These are phyloP conservation scores for Enoplosus armatus DNA, from an alignment of 2,797 vertebrate species.

Conservation along the genomic window DNA sequence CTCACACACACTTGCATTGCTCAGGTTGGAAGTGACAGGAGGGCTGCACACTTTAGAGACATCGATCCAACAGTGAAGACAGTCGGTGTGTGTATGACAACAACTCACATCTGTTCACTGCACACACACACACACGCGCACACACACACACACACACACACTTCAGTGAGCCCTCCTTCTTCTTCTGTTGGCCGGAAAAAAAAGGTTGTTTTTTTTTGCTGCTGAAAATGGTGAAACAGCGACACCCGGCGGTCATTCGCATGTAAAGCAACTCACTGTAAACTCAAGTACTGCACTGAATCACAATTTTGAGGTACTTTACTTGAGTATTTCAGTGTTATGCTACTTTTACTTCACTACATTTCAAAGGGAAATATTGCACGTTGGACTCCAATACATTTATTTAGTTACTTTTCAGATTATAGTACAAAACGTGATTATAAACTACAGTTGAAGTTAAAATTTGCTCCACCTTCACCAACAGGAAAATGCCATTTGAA, in stretches of 20 bases:
- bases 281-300: too few species aligned
- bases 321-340: too few species aligned
- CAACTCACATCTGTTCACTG: constrained; percentile 20
- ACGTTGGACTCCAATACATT: too few species aligned
- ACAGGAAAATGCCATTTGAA: too few species aligned
- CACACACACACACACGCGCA: constrained; percentile 3
- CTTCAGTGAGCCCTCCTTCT: constrained; percentile 25
- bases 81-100: constrained; percentile 6
- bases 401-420: too few species aligned
- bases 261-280: background rate
- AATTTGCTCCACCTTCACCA: too few species aligned
- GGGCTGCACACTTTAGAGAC: accelerated
- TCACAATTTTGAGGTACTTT: too few species aligned
- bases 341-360: too few species aligned
- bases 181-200: background rate
- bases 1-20: background rate
- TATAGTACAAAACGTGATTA: too few species aligned
- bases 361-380: too few species aligned
- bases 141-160: constrained; percentile 1
- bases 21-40: background rate
- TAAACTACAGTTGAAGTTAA: too few species aligned
- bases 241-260: constrained; percentile 13
- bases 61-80: background rate
- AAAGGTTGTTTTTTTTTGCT: background rate
- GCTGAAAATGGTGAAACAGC: background rate